Evolutionary conservation across 2,113 vertebrate species (phyloP).

Genomic region (Equus przewalskii): DNA sequence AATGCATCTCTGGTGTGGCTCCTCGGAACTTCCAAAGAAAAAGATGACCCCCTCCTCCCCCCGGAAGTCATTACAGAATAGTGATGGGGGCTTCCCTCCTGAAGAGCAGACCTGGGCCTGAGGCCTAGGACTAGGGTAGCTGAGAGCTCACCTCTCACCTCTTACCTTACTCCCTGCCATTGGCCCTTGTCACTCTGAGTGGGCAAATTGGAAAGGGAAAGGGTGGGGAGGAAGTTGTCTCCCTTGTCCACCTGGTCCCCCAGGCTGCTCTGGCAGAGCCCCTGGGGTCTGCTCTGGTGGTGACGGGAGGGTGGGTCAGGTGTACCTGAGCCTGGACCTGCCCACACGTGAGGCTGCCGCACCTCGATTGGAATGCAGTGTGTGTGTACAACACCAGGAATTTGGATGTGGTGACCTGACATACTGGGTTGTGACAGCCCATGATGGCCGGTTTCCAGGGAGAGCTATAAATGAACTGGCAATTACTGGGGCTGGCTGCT

Average conservation of each 20-base stretch:
- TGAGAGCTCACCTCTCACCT: no score
- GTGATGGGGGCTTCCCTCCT: neutral
- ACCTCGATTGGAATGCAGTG: neutral
- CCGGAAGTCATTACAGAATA: neutral
- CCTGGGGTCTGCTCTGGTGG: no score
- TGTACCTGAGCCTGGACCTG: neutral
- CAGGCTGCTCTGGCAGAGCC: neutral
- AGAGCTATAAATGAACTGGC: neutral
- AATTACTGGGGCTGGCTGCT: neutral
- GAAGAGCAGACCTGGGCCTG: neutral
- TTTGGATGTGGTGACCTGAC: neutral
- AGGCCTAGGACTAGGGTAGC: neutral
- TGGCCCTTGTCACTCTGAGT: neutral
- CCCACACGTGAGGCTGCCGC: fast-evolving
- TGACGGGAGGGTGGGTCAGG: fast-evolving
- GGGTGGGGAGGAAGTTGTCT: neutral
- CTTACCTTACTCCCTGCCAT: neutral
- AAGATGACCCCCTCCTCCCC: neutral
- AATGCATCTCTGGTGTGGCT: neutral
- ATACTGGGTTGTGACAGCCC: neutral
- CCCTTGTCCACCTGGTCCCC: neutral
- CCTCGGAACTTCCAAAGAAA: neutral
- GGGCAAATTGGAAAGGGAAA: neutral
- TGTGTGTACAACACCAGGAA: fast-evolving
- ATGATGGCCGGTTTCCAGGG: neutral